phyloP scores from a whole-genome alignment of 1,140 invertebrate genomes.

The Dendroctonus ponderosae region DNA sequence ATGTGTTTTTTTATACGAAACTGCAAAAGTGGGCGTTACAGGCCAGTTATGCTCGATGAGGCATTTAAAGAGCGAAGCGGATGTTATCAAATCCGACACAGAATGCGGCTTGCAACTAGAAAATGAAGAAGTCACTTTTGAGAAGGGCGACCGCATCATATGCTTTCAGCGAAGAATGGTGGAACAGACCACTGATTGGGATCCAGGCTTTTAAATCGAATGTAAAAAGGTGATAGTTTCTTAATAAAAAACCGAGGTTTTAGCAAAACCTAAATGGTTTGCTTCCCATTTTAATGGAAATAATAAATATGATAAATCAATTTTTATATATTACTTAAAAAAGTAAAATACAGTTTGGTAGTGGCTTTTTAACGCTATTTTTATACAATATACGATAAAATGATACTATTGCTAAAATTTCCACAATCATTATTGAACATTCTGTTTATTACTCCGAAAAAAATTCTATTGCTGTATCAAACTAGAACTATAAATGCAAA shows the following conservation, averaged over 20 bases:
- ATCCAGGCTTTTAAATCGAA: conserved; percentile 70
- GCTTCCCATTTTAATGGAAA: too few relatives aligned
- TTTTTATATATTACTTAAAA: conserved; percentile 16
- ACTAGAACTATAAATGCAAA: conserved; percentile 1
- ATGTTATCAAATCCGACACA: conserved; percentile 74
- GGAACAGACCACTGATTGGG: conserved; percentile 71
- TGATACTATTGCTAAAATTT: conserved; percentile 12
- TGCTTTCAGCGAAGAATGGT: conserved; percentile 71
- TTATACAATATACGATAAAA: conserved; percentile 14
- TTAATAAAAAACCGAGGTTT: too few relatives aligned
- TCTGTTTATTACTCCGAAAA: background rate
- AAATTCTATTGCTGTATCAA: background rate
- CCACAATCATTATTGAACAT: background rate
- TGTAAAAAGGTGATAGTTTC: too few relatives aligned
- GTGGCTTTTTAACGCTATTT: conserved; percentile 17
- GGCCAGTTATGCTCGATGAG: conserved; percentile 77
- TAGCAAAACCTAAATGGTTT: too few relatives aligned
- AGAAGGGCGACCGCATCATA: conserved; percentile 74
- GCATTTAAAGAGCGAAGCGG: conserved; percentile 87
- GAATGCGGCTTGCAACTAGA: conserved; percentile 85
- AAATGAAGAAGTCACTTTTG: conserved; percentile 62
- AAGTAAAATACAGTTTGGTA: conserved; percentile 26
- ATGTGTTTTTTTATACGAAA: background rate
- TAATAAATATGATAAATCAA: conserved; percentile 7
- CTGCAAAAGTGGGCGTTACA: conserved; percentile 47